phyloP scores from a whole-genome alignment of 2,797 vertebrate species.

The Pseudotriccus pelzelni region DNA sequence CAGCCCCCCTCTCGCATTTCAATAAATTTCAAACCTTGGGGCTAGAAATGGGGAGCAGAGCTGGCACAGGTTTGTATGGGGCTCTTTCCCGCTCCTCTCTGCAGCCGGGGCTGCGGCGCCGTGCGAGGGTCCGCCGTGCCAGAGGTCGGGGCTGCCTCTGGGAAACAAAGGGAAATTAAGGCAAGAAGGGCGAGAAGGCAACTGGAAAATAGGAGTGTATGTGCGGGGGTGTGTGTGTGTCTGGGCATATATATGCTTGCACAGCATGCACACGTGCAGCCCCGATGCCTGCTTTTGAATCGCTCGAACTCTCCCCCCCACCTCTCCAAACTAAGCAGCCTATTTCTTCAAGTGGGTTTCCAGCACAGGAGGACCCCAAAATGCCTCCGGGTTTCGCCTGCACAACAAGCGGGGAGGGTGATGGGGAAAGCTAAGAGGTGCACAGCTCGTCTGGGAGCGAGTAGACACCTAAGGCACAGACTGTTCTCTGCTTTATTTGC shows the following conservation, averaged over 20 bases:
- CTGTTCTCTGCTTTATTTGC: slow-evolving; percentile 44
- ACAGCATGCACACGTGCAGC: slow-evolving; percentile 22
- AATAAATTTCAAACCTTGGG: slow-evolving; percentile 61
- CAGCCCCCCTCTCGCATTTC: slow-evolving; percentile 30
- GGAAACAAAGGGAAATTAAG: slow-evolving; percentile 70
- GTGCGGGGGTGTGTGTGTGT: neutral
- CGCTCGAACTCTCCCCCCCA: neutral
- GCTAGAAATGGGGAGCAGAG: slow-evolving; percentile 20
- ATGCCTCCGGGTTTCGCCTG: neutral
- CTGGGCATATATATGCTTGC: slow-evolving; percentile 1
- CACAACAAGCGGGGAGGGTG: neutral
- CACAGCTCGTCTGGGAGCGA: neutral
- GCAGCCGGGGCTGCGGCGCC: neutral
- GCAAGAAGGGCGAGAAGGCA: neutral
- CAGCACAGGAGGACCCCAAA: neutral
- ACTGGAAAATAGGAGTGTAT: neutral
- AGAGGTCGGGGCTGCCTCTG: slow-evolving; percentile 12
- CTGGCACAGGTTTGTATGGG: slow-evolving; percentile 58
- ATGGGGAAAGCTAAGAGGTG: neutral
- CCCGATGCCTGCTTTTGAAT: neutral
- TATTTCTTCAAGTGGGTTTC: neutral
- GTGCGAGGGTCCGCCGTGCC: neutral
- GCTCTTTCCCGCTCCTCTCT: neutral
- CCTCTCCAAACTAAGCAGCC: neutral
- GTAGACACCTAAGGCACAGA: neutral